Evolutionary conservation across 2,113 vertebrate genomes (phyloP), one percentile per base, ranked within the genome.

Genomic region (Thamnaconus septentrionalis): DNA sequence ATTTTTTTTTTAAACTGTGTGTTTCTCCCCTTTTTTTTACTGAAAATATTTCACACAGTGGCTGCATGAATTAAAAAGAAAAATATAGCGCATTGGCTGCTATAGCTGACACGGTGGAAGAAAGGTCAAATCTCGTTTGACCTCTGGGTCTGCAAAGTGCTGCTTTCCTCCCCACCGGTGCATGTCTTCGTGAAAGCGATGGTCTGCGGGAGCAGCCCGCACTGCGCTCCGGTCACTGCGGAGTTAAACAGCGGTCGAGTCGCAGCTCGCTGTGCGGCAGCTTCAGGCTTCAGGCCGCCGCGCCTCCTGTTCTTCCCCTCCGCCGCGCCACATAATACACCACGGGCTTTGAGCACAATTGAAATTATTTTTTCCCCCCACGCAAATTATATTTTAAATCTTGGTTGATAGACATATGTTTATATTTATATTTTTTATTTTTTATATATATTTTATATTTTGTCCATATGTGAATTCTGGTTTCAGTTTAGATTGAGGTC

Each of bases 41-140:
- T 31, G 1, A 31, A 31, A 59, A 7, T 8, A 40, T 6, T 43
- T 73, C 50, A 1, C 6, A 52, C 9, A n/a, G 60, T 11, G 50
- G 18, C 18, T 31, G 18, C 18, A 31, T 31, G 18, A 31, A 31
- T 31, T 31, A 31, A 31, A 31, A 31, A 31, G 18, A 31, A 31
- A 31, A 31, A 31, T 31, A 31, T 31, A 31, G 18, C 18, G 18
- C 18, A 31, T 31, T 31, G 18, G 18, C 18, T 31, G 18, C 18
- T 1, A 31, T 31, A 31, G 18, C 18, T 31, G 18, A 31, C 18
- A 31, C 18, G 18, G 18, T 31, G 18, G 18, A 31, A 31, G 52
- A 87, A 80, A 87, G 85, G 87, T 85, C 83, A 87, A 63, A 46
- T 44, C 67, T 3, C 41, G 58, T 12, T 6, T 85, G 69, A 83